Conservation (phyloP, 1,140 invertebrate species). For the Acarapis woodi region DNA sequence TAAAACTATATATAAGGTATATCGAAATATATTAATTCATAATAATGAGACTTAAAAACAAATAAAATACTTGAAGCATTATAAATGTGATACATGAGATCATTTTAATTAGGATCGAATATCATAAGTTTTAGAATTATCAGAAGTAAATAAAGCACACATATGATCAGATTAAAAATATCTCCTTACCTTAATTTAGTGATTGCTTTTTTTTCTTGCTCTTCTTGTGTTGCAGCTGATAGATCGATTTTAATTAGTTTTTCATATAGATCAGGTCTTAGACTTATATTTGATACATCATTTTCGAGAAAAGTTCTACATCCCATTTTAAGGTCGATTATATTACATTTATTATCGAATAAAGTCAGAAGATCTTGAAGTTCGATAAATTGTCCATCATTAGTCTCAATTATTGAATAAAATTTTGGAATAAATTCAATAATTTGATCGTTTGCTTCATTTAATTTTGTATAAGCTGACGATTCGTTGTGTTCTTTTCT, state of each 20-base stretch:
- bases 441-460: slow-evolving; percentile 41
- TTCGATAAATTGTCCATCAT: slow-evolving; percentile 55
- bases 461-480: slow-evolving; percentile 40
- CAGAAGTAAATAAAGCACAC: slow-evolving; percentile 52
- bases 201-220: slow-evolving; percentile 54
- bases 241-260: slow-evolving; percentile 91
- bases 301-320: slow-evolving; percentile 78
- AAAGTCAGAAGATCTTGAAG: slow-evolving; percentile 67
- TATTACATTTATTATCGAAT: slow-evolving; percentile 57
- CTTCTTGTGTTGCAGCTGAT: slow-evolving; percentile 58
- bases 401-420: slow-evolving; percentile 41
- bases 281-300: slow-evolving; percentile 73
- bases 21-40: too few species aligned
- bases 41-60: too few species aligned
- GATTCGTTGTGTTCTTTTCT: slow-evolving; percentile 30
- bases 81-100: too few species aligned
- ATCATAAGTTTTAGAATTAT: slow-evolving; percentile 50
- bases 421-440: slow-evolving; percentile 72
- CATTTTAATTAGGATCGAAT: slow-evolving; percentile 36
- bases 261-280: slow-evolving; percentile 85
- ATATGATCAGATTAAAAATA: too few species aligned
- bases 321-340: slow-evolving; percentile 92
- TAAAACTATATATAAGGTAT: too few species aligned
- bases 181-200: slow-evolving; percentile 81
- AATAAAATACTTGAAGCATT: too few species aligned